Evolutionary conservation across 2,113 vertebrate species (phyloP).

Genomic region (Megaleporinus macrocephalus): DNA sequence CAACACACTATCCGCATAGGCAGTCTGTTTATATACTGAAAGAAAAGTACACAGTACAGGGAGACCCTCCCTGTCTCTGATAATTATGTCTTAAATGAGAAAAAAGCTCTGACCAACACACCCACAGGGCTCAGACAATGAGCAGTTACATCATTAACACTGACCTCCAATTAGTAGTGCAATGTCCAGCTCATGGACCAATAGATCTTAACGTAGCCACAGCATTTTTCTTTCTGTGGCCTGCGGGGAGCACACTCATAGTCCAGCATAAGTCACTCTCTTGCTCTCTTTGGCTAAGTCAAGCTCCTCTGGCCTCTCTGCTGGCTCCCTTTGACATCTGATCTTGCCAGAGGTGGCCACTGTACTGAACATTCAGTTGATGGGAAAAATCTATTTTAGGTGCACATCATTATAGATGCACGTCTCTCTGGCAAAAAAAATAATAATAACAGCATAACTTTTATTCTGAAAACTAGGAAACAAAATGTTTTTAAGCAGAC

Average conservation of each 20-base stretch:
- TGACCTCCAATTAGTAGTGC: conserved; percentile 63
- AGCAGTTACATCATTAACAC: conserved; percentile 64
- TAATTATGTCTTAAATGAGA: conserved; percentile 67
- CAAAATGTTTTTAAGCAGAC: neutral
- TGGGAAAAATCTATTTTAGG: neutral
- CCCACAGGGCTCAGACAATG: conserved; percentile 56
- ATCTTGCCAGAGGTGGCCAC: neutral
- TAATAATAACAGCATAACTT: neutral
- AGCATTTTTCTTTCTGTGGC: neutral
- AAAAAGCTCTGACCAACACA: conserved; percentile 64
- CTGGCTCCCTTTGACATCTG: neutral
- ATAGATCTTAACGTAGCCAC: conserved; percentile 4
- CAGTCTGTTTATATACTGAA: neutral
- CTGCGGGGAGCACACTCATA: neutral
- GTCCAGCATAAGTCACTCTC: neutral
- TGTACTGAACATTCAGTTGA: neutral
- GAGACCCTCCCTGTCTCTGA: conserved; percentile 67
- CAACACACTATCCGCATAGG: neutral
- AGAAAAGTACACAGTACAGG: neutral
- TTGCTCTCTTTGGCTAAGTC: neutral
- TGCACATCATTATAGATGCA: neutral
- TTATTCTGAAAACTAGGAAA: neutral
- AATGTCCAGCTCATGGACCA: conserved; percentile 52
- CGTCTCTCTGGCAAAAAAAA: neutral
- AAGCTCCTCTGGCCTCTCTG: neutral